phyloP scores from a whole-genome alignment of 2,113 vertebrate species.

The Fukomys damarensis region DNA sequence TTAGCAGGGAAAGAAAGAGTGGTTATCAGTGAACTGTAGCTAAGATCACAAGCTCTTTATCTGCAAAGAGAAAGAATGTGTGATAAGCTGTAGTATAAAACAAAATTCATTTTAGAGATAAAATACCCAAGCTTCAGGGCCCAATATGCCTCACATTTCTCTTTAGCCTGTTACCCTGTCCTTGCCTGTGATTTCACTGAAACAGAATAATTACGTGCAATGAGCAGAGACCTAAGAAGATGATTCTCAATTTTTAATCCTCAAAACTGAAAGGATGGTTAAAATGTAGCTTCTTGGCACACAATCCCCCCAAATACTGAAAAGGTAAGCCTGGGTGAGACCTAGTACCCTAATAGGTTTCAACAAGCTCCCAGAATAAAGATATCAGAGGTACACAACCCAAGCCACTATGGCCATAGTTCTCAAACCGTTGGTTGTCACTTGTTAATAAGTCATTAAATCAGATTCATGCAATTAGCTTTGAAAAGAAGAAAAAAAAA shows the following conservation, averaged over 20 bases:
- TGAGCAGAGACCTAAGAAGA: background rate
- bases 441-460: background rate
- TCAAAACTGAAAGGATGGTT: background rate
- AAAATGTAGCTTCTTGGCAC: background rate
- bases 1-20: conserved; percentile 9
- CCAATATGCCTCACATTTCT: background rate
- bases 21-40: conserved; percentile 34
- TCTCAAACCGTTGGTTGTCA: background rate
- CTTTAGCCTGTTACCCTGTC: background rate
- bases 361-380: background rate
- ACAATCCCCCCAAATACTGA: background rate
- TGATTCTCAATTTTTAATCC: background rate
- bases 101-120: conserved; percentile 65
- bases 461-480: background rate
- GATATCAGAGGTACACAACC: background rate
- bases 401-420: background rate
- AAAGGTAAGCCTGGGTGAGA: background rate
- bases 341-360: background rate
- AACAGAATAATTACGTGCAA: background rate
- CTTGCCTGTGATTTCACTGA: background rate
- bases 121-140: background rate
- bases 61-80: conserved; percentile 38
- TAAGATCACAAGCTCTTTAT: conserved; percentile 44
- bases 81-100: conserved; percentile 6
- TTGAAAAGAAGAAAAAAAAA: conserved; percentile 29